Evolutionary conservation across 2,113 vertebrate species (phyloP).

Genomic region (Spilogale gracilis): DNA sequence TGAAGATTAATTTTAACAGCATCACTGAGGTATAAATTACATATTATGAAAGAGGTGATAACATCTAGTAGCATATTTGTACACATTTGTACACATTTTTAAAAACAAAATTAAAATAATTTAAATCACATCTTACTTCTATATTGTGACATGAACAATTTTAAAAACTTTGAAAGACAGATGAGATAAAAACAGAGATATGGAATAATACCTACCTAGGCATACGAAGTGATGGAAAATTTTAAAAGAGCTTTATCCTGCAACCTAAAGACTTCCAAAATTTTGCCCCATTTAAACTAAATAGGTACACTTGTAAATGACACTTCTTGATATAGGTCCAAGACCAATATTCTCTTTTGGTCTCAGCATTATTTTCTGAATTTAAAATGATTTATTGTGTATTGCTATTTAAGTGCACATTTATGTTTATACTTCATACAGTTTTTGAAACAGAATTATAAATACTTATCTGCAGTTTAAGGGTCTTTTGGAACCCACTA

Average conservation of each 20-base stretch:
- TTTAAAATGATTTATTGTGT: not conserved
- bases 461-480: not conserved
- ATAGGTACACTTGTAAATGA: not conserved
- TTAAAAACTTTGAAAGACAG: not conserved
- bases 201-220: not conserved
- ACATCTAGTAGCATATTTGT: not conserved
- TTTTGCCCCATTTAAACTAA: not conserved
- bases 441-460: not conserved
- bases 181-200: not conserved
- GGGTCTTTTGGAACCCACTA: not conserved
- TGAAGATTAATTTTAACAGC: not conserved
- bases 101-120: conserved; percentile 6
- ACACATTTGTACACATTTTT: not conserved
- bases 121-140: not conserved
- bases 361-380: not conserved
- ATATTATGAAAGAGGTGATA: not conserved
- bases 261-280: not conserved
- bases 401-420: not conserved
- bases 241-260: not conserved
- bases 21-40: not conserved
- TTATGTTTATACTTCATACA: not conserved
- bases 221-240: not conserved
- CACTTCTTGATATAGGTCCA: not conserved
- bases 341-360: not conserved
- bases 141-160: not conserved